Base-by-base conservation (phyloP, 2,113 vertebrate species). In the Oenanthe oenanthe region DNA sequence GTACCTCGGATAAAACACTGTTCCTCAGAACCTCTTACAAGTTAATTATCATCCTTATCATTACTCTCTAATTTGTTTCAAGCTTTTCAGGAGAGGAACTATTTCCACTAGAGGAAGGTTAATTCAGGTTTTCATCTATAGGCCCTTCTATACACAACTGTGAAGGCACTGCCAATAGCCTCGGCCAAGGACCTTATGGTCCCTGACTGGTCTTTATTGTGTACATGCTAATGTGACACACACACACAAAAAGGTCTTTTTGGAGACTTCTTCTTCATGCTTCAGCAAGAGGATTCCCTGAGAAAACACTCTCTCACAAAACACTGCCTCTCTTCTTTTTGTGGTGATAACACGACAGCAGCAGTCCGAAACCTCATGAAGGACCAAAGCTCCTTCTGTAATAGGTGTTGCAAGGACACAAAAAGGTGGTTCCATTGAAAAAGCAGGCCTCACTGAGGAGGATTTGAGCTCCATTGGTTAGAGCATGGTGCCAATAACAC, bases 151-250 rank as follows among this genome's bases (percentile, higher is more conserved):
- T 17, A 63, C 3, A 38, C 24, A 60, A 19, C 6, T 47, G 4
- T 40, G 51, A 71, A 67, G 32, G 3, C 25, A 36, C 9, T 14
- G 5, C 21, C 9, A 6, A 19, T 26, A 29, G 7, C 62, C 3
- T 29, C 3, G 1, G 31, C 26, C 31, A 71, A 68, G n/a, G 40
- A 67, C 20, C 13, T 70, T 34, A 16, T 0, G 0, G 4, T 36
- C n/a, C 15, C 11, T 22, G 65, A 48, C 3, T 38, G 8, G 36
- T 70, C 21, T 32, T 66, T 72, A 63, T n/a, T 51, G 12, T 25
- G 24, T 36, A 18, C 34, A 40, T 43, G 13, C 1, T 53, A n/a
- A 71, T n/a, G 17, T 57, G 28, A 32, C 28, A 24, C 6, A 40
- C 7, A 3, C 12, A 40, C 51, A 32, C 29, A 62, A 57, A 85